phyloP scores from a whole-genome alignment of 1,140 invertebrate genomes.

The Acromyrmex echinatior region DNA sequence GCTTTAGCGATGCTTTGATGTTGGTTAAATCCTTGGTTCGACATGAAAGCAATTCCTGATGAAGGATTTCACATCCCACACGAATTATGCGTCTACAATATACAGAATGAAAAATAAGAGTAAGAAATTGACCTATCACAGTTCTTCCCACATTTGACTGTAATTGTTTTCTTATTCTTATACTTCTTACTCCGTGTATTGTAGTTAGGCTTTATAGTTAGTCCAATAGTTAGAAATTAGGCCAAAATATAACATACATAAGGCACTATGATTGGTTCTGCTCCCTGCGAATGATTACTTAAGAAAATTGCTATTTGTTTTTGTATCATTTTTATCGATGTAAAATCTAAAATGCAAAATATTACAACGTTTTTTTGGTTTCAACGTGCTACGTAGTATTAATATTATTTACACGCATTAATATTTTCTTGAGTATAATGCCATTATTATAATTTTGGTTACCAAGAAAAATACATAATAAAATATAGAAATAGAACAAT shows the following conservation, averaged over 20 bases:
- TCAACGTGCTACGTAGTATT: neutral
- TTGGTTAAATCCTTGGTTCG: constrained; percentile 25
- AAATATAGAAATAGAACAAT: too few species aligned
- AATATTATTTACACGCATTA: neutral
- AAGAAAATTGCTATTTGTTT: neutral
- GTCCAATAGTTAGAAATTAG: neutral
- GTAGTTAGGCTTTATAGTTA: neutral
- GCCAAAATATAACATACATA: constrained; percentile 6
- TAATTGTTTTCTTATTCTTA: too few species aligned
- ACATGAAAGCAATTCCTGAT: constrained; percentile 7
- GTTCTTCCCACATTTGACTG: too few species aligned
- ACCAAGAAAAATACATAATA: too few species aligned
- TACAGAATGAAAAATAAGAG: too few species aligned
- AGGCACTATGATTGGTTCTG: neutral
- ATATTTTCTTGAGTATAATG: too few species aligned
- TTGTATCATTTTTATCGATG: neutral
- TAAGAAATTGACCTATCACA: too few species aligned
- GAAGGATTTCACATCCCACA: constrained; percentile 28
- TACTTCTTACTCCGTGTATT: too few species aligned
- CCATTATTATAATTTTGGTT: too few species aligned
- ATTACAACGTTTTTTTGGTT: neutral
- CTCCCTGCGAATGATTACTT: neutral
- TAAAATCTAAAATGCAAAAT: neutral
- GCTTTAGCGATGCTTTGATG: constrained; percentile 49
- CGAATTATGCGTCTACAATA: too few species aligned